phyloP scores from a whole-genome alignment of 2,888 invertebrate species.

The Parochlus steinenii region DNA sequence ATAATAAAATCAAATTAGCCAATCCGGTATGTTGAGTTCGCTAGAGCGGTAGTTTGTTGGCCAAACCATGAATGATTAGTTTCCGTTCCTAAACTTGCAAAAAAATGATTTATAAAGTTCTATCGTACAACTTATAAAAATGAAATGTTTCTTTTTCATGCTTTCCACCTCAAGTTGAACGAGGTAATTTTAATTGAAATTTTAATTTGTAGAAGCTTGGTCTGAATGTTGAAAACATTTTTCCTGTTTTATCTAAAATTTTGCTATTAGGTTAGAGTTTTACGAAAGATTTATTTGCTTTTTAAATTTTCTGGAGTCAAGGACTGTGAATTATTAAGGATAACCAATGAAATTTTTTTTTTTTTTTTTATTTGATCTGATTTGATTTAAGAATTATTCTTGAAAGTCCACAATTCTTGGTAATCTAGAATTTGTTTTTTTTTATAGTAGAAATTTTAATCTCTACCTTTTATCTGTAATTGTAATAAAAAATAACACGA shows the following conservation, averaged over 20 bases:
- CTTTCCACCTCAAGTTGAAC: conserved; percentile 4
- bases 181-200: conserved; percentile 5
- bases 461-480: background rate
- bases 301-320: too few species aligned
- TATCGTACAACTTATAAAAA: too few species aligned
- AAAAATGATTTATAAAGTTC: too few species aligned
- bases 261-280: background rate
- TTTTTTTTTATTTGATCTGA: too few species aligned
- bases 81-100: too few species aligned
- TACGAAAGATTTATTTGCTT: background rate
- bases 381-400: too few species aligned
- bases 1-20: too few species aligned
- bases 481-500: background rate
- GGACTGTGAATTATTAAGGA: too few species aligned
- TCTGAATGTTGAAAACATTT: background rate
- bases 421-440: background rate
- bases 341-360: too few species aligned
- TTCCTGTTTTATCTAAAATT: background rate
- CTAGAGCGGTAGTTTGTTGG: too few species aligned
- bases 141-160: conserved; percentile 7
- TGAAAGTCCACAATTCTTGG: background rate
- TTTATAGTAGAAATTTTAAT: background rate
- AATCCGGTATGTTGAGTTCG: too few species aligned
- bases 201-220: background rate
- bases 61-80: too few species aligned